Evolutionary conservation across 2,888 invertebrate genomes (phyloP), one percentile per base, ranked within the genome.

Genomic region (Archips crataeganus): DNA sequence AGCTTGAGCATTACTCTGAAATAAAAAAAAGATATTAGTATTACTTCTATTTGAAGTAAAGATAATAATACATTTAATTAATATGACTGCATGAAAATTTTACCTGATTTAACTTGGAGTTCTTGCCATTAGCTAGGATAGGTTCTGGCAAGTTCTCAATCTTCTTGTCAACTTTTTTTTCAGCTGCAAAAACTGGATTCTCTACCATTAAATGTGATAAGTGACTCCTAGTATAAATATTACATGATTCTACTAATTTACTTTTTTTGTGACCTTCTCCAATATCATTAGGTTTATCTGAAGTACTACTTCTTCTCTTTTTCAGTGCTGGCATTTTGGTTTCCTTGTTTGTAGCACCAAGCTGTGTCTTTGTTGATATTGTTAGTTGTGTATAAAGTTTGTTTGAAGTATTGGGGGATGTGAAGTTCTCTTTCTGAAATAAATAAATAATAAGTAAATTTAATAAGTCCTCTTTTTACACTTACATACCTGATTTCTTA

Each of bases 311-410:
- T 70, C 95, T 82, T 78, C 95, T 86, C 78, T 93, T 94, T 78
- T 95, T 95, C 42, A 91, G 77, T 4, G 90, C 92, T 3, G 93
- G 92, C 23, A 90, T 57, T 80, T 92, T 94, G 45, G 85, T 71
- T 71, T 94, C 94, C 75, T 94, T 94, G n/a, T 91, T 89, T 63
- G 81, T 78, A 70, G 82, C 80, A 79, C 84, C 84, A 74, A 84
- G 81, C 42, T 88, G 85, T 34, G 89, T 84, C 78, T 94, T 94
- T 15, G 94, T 84, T 42, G 93, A 94, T 83, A 94, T 94, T 76
- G 94, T 94, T 57, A 94, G 79, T 77, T 94, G 94, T 51, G 93
- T 94, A 75, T 93, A 94, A 42, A 94, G 79, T 82, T 94, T 94
- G 77, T 94, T 94, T 75, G 93, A 88, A 51, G 92, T 86, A 78